phyloP scores from a whole-genome alignment of 2,113 vertebrate genomes.

The Scophthalmus maximus region DNA sequence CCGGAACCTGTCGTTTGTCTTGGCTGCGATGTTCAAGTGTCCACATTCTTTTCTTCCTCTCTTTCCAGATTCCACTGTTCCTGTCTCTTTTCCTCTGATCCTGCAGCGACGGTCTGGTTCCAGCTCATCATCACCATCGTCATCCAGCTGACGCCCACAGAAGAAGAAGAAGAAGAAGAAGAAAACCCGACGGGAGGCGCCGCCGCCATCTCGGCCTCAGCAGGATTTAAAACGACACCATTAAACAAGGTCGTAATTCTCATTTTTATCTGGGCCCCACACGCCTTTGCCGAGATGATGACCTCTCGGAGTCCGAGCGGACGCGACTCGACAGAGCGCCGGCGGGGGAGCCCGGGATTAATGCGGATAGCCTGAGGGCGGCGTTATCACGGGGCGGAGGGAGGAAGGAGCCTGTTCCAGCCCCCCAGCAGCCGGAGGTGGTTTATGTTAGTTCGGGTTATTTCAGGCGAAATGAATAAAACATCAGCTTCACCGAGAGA shows the following conservation, averaged over 20 bases:
- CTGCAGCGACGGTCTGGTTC: conserved; percentile 4
- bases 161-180: conserved; percentile 27
- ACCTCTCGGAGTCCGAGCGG: conserved; percentile 37
- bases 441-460: conserved; percentile 43
- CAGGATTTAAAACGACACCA: conserved; percentile 69
- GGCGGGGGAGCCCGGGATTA: conserved; percentile 46
- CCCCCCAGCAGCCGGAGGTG: conserved; percentile 45
- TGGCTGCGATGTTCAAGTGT: too few species aligned
- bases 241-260: conserved; percentile 68
- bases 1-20: too few species aligned
- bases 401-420: conserved; percentile 20
- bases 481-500: conserved; percentile 55
- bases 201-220: conserved; percentile 54
- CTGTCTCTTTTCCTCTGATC: too few species aligned
- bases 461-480: conserved; percentile 65
- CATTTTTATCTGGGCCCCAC: conserved; percentile 54
- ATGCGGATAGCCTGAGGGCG: conserved; percentile 55
- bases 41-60: not conserved
- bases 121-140: conserved; percentile 13
- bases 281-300: conserved; percentile 21
- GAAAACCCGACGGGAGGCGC: conserved; percentile 16
- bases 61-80: not conserved
- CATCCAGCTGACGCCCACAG: conserved; percentile 9
- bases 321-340: conserved; percentile 22
- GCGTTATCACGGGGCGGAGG: conserved; percentile 47